Evolutionary conservation across 2,888 invertebrate species (phyloP).

Genomic region (Hololepta plana): DNA sequence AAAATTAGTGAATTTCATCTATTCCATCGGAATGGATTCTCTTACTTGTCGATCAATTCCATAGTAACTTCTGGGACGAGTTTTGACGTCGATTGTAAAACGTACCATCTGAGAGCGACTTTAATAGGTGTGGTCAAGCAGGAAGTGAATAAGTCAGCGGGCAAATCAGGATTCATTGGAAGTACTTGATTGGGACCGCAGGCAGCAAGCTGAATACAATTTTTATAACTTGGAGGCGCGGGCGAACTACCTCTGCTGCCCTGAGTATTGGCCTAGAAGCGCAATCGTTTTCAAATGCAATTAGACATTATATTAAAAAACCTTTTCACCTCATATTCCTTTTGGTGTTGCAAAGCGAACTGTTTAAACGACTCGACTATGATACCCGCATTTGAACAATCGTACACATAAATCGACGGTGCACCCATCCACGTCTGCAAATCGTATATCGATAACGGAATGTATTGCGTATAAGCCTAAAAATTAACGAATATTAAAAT

Average conservation of each 20-base stretch:
- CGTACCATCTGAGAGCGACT: constrained; percentile 89
- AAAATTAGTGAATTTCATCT: too few species aligned
- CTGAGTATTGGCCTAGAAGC: constrained; percentile 2
- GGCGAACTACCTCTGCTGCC: constrained; percentile 10
- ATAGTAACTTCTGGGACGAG: constrained; percentile 65
- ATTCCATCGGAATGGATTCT: too few species aligned
- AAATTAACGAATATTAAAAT: constrained; percentile 5
- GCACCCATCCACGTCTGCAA: constrained; percentile 99
- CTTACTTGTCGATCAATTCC: constrained; percentile 82
- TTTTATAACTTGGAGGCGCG: constrained; percentile 48
- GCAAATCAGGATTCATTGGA: constrained; percentile 94
- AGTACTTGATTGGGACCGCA: constrained; percentile 85
- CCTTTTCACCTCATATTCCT: constrained; percentile 45
- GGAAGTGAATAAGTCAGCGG: constrained; percentile 93
- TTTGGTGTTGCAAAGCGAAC: constrained; percentile 82
- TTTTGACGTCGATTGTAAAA: constrained; percentile 65
- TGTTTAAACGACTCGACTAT: constrained; percentile 81
- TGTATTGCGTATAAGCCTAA: constrained; percentile 97
- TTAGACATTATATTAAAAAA: not conserved
- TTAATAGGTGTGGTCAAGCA: constrained; percentile 98
- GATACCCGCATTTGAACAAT: constrained; percentile 95
- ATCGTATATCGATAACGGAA: constrained; percentile 95
- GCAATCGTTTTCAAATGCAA: constrained; percentile 2
- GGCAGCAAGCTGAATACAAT: constrained; percentile 93
- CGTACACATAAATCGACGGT: constrained; percentile 97